Conservation (phyloP, 2,888 invertebrate species). For the Empis stercorea region DNA sequence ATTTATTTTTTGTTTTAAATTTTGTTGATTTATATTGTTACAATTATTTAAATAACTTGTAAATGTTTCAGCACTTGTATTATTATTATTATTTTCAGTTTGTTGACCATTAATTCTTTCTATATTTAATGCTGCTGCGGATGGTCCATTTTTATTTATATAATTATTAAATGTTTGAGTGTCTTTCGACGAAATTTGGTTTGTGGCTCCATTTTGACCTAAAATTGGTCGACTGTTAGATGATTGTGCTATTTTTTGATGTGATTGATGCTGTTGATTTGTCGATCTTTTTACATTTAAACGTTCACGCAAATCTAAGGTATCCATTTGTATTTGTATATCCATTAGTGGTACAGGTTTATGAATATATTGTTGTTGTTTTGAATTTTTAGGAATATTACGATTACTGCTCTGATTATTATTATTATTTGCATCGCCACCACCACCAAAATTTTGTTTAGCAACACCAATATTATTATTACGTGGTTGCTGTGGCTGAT, state of each 20-base stretch:
- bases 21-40: background rate
- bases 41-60: too few relatives aligned
- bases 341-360: slow-evolving; percentile 1
- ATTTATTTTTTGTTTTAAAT: background rate
- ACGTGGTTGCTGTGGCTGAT: too few relatives aligned
- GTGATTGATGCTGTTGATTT: slow-evolving; percentile 9
- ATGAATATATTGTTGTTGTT: slow-evolving; percentile 5
- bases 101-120: too few relatives aligned
- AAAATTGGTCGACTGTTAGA: slow-evolving; percentile 2
- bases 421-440: slow-evolving; percentile 13
- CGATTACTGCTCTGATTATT: slow-evolving; percentile 13
- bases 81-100: too few relatives aligned
- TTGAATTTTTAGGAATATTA: slow-evolving; percentile 8
- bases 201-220: slow-evolving; percentile 7
- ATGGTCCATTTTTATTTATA: background rate
- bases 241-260: slow-evolving; percentile 8
- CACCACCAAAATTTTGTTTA: slow-evolving; percentile 5
- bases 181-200: slow-evolving; percentile 6
- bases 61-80: too few relatives aligned
- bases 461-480: too few relatives aligned
- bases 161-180: background rate
- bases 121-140: too few relatives aligned
- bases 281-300: slow-evolving; percentile 6
- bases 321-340: slow-evolving; percentile 6
- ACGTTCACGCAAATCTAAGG: background rate